Evolutionary conservation across 2,888 invertebrate species (phyloP), one percentile per base, ranked within the genome.

Genomic region (Tetropium fuscum): DNA sequence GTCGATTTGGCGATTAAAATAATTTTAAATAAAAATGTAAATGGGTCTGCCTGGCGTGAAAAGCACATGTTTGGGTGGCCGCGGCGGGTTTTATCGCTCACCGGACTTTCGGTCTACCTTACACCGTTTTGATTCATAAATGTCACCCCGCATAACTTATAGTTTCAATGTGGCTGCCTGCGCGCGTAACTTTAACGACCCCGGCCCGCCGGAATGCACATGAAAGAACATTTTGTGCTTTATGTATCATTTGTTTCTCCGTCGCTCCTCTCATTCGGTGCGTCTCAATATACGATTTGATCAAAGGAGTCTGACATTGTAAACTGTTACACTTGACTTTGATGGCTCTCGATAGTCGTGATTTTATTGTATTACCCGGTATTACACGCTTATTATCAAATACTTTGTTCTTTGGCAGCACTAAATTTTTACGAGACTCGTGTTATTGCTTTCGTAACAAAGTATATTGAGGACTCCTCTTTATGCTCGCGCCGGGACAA

Each of bases 71-170:
- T 41, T 41, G 41, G 41, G 41, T 41, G 41, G 41, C 41, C 41
- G 19, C 41, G 22, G 41, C 38, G 10, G 41, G 19, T 22, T 19
- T 22, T 41, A 20, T 10, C 41, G 13, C 20, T 10, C 11, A 41
- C 44, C 44, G 27, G 44, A 44, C 27, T 44, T 44, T 27, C 27
- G 25, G 25, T 16, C 44, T 44, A 44, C 44, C 44, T 44, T 44
- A 16, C 44, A 22, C 27, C 44, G 54, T 62, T 66, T 67, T 74
- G 71, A 78, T 78, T 75, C 78, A 79, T 79, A 78, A 80, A 80
- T 73, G 80, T 80, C 80, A 75, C 74, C 71, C 69, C 58, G 63
- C 60, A 68, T 77, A 77, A 80, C 72, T 77, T 79, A 79, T 80
- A 63, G 78, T 77, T 78, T 76, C 80, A 77, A 74, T 75, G 75